Conservation (phyloP, 2,888 invertebrate species). For the Seladonia tumulorum region DNA sequence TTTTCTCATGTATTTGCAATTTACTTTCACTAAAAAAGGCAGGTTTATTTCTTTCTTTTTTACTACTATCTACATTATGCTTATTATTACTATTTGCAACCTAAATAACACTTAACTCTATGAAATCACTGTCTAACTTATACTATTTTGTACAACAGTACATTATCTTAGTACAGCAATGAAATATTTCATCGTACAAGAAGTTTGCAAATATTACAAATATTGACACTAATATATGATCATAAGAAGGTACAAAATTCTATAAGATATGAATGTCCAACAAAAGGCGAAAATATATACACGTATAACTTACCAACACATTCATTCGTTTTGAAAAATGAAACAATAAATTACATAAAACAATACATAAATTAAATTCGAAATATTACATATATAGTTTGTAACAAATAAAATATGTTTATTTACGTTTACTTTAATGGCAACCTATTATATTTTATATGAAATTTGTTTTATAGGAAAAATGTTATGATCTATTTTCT, state of each 20-base stretch:
- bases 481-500: neutral
- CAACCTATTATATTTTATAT: neutral
- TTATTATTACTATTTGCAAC: neutral
- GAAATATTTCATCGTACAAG: neutral
- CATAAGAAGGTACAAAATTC: constrained; percentile 6
- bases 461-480: neutral
- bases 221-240: neutral
- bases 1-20: neutral
- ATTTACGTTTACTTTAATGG: no score
- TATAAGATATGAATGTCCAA: neutral
- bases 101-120: no score
- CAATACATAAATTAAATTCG: neutral
- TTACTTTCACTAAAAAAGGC: constrained; percentile 1
- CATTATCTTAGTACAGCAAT: neutral
- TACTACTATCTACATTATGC: neutral
- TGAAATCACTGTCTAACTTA: neutral
- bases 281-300: neutral
- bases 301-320: constrained; percentile 38
- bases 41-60: neutral
- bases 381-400: neutral
- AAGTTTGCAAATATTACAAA: neutral
- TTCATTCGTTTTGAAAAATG: constrained; percentile 46
- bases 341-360: constrained; percentile 18
- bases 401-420: neutral
- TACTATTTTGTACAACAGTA: neutral